Evolutionary conservation across 2,888 invertebrate species (phyloP), one percentile per base, ranked within the genome.

Genomic region (Polia nebulosa): DNA sequence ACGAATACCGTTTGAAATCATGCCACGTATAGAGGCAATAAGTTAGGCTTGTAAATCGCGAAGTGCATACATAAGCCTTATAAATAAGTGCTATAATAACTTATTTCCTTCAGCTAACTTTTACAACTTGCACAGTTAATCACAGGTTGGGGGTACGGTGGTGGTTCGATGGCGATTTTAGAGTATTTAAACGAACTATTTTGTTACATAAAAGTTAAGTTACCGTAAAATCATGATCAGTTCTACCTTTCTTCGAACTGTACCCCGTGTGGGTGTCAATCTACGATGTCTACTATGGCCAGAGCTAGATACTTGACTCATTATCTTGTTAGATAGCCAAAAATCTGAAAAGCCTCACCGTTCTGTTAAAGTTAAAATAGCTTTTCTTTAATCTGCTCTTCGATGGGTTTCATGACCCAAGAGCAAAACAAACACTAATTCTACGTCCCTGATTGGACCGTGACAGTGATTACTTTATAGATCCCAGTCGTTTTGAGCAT

Each of bases 41-140:
- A 72, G 64, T 76, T 72, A 72, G 32, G 22, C 72, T 78, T 76
- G 75, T 76, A 78, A 76, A 76, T 72, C 56, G 78, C 36, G 45
- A 44, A 64, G 60, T 65, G 78, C 60, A 78, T 53, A 61, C 60
- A 34, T 64, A 72, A 65, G 45, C 36, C 39, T 53, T 78, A 78
- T 76, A 78, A 75, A 78, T 76, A 76, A 72, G 51, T 49, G 64
- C 56, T 61, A 57, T 67, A 76, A 76, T 76, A 73, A 60, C 59
- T 76, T 76, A 78, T 73, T 67, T 76, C 47, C 66, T 63, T 78
- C 41, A 56, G 65, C 13, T 59, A 62, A 76, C 73, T 78, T 78
- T 76, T 76, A 65, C 72, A 66, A 59, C 45, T 58, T 78, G 61
- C 34, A 45, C 57, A 57, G 60, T 45, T 72, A 58, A 56, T 56